Base-by-base conservation (phyloP, 1,140 invertebrate genomes). In the Zaprionus capensis region DNA sequence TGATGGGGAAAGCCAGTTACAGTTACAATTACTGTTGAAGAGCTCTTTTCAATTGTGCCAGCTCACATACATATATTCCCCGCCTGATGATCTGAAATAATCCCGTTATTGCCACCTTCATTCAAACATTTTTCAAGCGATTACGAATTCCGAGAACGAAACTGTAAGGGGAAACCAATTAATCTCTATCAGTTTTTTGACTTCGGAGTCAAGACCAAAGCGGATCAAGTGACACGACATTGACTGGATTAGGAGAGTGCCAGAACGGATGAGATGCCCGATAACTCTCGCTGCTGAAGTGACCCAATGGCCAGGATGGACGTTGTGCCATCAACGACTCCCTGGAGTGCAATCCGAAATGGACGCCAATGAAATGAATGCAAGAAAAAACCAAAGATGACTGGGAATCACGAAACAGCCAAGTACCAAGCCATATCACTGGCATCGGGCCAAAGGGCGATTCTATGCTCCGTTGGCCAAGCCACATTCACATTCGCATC, bases 271-370 rank as follows among this genome's bases (percentile, higher is more conserved):
- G 76, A 67, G 78, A 76, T 72, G 51, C 44, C 41, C n/a, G n/a
- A 46, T 46, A 46, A 46, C 41, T 11, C 46, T 24, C 20, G 55
- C 67, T 46, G 41, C 36, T 68, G 63, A 76, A 75, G 67, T 76
- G 69, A 62, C 61, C 55, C 62, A 57, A 9, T 57, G 34, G 28
- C 36, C 46, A 51, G 46, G 20, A 9, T 55, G 41, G 63, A n/a
- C 70, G 26, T 26, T 51, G 70, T 78, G 81, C 63, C 65, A 72
- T 84, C 79, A 90, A 88, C 76, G 85, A 90, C 85, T 90, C 85
- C 85, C 85, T 86, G 64, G 85, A 90, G 85, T 91, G 86, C 85
- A 90, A 90, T 90, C 85, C 82, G 82, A 80, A 91, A 91, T 91
- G 77, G 82, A 91, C 69, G 86, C 87, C 86, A 81, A 91, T 90